Percentiles rank a stretch among this genome's conserved stretches.
Conservation (phyloP, 2,797 vertebrate genomes). For the Oryzias sinensis region DNA sequence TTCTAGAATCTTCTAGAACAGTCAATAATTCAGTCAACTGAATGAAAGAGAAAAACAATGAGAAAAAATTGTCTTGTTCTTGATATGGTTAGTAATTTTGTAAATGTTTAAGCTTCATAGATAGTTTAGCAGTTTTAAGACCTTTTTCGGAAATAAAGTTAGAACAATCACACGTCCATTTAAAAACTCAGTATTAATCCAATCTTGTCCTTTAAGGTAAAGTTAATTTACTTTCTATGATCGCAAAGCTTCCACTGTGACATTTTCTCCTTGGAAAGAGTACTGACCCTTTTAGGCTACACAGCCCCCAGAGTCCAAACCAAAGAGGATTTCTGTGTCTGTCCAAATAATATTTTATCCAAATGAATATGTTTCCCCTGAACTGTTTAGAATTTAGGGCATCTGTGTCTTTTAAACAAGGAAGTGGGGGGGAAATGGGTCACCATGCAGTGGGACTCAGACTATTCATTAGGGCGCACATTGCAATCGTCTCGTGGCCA, state of each 20-base stretch:
- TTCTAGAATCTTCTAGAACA: too few relatives aligned
- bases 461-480: constrained; percentile 62
- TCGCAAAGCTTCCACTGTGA: constrained; percentile 56
- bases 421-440: constrained; percentile 60
- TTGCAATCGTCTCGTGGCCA: constrained; percentile 44
- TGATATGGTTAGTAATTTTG: too few relatives aligned
- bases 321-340: constrained; percentile 34
- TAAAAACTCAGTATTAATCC: constrained; percentile 48
- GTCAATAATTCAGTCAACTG: too few relatives aligned
- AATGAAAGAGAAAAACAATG: too few relatives aligned
- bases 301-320: constrained; percentile 21
- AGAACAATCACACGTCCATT: constrained; percentile 1
- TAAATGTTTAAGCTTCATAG: too few relatives aligned
- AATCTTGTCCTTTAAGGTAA: constrained; percentile 56
- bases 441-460: constrained; percentile 57
- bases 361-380: constrained; percentile 64
- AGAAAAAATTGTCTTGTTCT: too few relatives aligned
- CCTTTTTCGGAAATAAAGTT: too few relatives aligned
- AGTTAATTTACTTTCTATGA: constrained; percentile 65
- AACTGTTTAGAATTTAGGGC: constrained; percentile 66
- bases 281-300: constrained; percentile 53
- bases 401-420: constrained; percentile 54
- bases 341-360: constrained; percentile 66
- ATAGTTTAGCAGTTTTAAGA: too few relatives aligned
- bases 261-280: constrained; percentile 65